phyloP scores from a whole-genome alignment of 2,797 vertebrate species.

The Anabacerthia variegaticeps region DNA sequence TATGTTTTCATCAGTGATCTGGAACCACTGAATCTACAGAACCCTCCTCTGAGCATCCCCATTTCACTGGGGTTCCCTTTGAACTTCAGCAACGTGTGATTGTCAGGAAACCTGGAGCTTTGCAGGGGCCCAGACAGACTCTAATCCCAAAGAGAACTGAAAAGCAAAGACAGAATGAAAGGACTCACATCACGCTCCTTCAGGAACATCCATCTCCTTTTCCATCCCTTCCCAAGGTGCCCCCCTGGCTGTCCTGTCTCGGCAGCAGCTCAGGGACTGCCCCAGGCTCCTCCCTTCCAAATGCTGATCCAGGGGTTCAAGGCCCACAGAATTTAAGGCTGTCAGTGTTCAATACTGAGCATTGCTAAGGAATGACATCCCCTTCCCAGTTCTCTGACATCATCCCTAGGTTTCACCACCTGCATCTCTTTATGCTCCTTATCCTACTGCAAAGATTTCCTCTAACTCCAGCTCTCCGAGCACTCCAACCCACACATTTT shows the following conservation, averaged over 20 bases:
- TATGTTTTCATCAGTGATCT: not conserved
- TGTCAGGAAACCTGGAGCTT: not conserved
- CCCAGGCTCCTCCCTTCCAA: not conserved
- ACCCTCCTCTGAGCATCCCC: not conserved
- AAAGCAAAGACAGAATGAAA: not conserved
- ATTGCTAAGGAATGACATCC: not conserved
- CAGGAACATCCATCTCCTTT: not conserved
- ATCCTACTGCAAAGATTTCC: not conserved
- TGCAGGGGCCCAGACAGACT: not conserved
- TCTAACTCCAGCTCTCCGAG: not conserved
- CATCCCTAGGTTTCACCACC: not conserved
- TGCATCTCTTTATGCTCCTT: not conserved
- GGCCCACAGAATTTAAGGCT: not conserved
- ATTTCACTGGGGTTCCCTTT: not conserved
- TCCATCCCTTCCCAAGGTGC: not conserved
- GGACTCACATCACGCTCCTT: rapidly evolving
- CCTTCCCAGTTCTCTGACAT: not conserved
- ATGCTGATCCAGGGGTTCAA: not conserved
- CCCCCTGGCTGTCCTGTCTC: not conserved
- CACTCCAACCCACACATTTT: not conserved
- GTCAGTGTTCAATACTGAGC: not conserved
- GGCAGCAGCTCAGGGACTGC: not conserved
- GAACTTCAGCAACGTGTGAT: not conserved
- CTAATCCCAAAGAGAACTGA: not conserved
- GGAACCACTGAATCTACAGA: not conserved